Evolutionary conservation across 2,888 invertebrate species (phyloP).

Genomic region (Ornithoptera alexandrae): DNA sequence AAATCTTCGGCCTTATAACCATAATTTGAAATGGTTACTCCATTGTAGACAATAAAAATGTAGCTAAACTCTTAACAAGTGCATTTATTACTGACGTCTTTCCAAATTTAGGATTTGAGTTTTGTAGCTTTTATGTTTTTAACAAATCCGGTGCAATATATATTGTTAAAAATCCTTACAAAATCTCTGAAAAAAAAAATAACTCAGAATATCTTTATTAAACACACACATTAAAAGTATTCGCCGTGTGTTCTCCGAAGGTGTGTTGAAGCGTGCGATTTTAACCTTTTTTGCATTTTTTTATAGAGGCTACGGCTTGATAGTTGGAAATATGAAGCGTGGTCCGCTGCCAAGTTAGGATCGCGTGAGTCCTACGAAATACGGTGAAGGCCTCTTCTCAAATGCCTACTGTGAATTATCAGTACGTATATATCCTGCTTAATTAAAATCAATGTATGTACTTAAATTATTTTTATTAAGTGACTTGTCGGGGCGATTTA

Average conservation of each 20-base stretch:
- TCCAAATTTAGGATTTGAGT: no score
- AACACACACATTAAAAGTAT: constrained; percentile 10
- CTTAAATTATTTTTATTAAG: not conserved
- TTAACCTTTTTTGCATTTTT: constrained; percentile 10
- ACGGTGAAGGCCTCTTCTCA: constrained; percentile 34
- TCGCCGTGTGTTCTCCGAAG: constrained; percentile 1
- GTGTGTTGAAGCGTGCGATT: constrained; percentile 2
- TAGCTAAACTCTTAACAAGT: no score
- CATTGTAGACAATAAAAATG: no score
- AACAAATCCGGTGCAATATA: no score
- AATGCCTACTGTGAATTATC: constrained; percentile 35
- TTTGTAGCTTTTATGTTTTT: no score
- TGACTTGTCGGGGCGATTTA: not conserved
- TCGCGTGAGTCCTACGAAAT: constrained; percentile 35
- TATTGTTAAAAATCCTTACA: not conserved
- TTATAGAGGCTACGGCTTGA: constrained; percentile 12
- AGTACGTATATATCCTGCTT: constrained; percentile 35
- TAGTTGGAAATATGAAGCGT: constrained; percentile 26
- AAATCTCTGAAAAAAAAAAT: constrained; percentile 3
- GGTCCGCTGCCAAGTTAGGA: constrained; percentile 28
- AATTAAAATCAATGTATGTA: constrained; percentile 33
- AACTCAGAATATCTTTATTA: not conserved
- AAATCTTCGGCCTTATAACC: no score
- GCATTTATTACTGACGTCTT: no score
- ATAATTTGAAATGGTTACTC: no score